Percentiles rank a stretch among this genome's conserved stretches.
Evolutionary conservation across 2,888 invertebrate species (phyloP).

Genomic region (Zaprionus obscuricornis): DNA sequence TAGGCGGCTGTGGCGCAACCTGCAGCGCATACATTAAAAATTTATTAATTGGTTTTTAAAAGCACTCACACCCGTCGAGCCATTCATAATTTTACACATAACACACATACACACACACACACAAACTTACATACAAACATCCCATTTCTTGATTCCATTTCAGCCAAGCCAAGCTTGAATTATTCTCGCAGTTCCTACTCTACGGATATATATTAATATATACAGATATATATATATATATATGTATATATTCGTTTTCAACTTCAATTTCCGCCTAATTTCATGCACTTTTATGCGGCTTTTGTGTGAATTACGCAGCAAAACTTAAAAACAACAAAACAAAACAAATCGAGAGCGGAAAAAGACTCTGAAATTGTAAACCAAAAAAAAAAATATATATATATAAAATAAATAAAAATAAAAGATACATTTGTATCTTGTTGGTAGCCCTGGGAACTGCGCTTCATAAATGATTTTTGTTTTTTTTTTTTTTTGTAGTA

Average conservation of each 20-base stretch:
- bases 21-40: constrained; percentile 77
- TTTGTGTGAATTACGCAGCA: constrained; percentile 74
- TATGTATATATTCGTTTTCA: constrained; percentile 5
- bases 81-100: constrained; percentile 66
- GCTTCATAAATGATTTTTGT: constrained; percentile 44
- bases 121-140: no score
- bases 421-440: constrained; percentile 13
- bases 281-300: constrained; percentile 76
- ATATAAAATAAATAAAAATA: not conserved
- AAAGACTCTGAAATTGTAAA: constrained; percentile 44
- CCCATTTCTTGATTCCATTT: not conserved
- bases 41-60: constrained; percentile 79
- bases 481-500: constrained; percentile 36
- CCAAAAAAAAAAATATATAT: constrained; percentile 1
- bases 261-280: constrained; percentile 75
- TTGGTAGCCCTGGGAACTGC: constrained; percentile 49
- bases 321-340: constrained; percentile 31
- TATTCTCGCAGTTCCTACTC: constrained; percentile 28
- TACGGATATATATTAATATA: not conserved
- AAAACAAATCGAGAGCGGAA: constrained; percentile 61
- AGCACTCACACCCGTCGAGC: constrained; percentile 75
- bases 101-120: no score
- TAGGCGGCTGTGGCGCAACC: constrained; percentile 45
- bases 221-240: not conserved
- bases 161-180: not conserved